Percentiles rank a stretch among this genome's conserved stretches.
These are phyloP conservation scores for Schizaphis graminum DNA, from an alignment of 2,888 invertebrate genomes.

Conservation along the genomic window DNA sequence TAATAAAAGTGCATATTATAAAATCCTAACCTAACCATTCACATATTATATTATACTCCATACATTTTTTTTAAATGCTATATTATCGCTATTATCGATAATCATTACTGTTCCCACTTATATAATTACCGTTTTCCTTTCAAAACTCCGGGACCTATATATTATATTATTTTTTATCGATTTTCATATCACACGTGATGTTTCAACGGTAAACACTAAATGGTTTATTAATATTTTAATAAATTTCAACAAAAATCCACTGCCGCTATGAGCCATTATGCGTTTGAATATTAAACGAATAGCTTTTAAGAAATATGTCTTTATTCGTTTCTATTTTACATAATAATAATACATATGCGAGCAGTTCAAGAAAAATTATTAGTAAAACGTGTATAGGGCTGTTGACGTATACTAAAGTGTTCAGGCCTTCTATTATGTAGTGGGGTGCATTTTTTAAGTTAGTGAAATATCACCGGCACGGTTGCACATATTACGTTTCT, in stretches of 20 bases:
- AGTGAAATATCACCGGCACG: conserved; percentile 25
- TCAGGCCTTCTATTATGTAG: not conserved
- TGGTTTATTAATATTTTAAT: not conserved
- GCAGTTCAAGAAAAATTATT: conserved; percentile 27
- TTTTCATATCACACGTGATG: conserved; percentile 9
- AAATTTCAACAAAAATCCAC: not conserved
- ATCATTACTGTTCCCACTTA: not conserved
- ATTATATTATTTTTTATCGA: not conserved
- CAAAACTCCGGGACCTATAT: not conserved
- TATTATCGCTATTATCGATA: not conserved
- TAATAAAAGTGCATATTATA: not conserved
- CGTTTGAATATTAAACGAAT: not conserved
- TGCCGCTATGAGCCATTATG: not conserved
- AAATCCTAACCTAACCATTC: conserved; percentile 3
- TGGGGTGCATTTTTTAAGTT: conserved; percentile 36
- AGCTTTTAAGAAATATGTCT: conserved; percentile 10
- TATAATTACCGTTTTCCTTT: conserved; percentile 9
- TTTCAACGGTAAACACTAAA: not conserved
- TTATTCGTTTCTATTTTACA: conserved; percentile 12
- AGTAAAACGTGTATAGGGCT: not conserved
- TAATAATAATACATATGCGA: not conserved
- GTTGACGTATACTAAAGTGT: conserved; percentile 18
- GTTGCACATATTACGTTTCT: conserved; percentile 22
- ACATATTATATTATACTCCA: not conserved
- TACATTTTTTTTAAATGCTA: not conserved